A percentile compares a stretch with the other conserved stretches of the same genome.
These are phyloP conservation scores for Staurois parvus DNA, from an alignment of 2,797 vertebrate species.

Conservation along the genomic window DNA sequence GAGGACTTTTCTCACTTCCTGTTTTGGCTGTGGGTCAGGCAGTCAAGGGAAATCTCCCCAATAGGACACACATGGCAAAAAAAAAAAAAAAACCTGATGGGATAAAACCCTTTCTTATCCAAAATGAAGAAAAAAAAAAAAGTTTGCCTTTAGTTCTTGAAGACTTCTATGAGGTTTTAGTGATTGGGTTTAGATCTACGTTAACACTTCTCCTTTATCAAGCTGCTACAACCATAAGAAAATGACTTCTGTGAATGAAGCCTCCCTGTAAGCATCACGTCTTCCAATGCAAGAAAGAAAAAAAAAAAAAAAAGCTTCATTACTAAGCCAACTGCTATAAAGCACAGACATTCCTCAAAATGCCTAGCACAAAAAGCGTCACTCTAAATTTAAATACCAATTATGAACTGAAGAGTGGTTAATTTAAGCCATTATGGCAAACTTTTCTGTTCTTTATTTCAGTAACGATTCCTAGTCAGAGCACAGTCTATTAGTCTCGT, in stretches of 20 bases:
- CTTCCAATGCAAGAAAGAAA: not conserved
- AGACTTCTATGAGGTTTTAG: too few species aligned
- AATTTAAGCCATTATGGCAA: slow-evolving; percentile 46
- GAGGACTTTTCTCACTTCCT: too few species aligned
- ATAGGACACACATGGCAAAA: too few species aligned
- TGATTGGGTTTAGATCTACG: too few species aligned
- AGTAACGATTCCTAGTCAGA: slow-evolving; percentile 17
- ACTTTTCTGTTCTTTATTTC: slow-evolving; percentile 10
- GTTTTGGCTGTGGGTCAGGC: too few species aligned
- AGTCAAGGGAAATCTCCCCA: too few species aligned
- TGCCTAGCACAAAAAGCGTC: not conserved
- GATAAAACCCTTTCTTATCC: too few species aligned
- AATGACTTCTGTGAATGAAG: not conserved
- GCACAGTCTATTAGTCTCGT: slow-evolving; percentile 42
- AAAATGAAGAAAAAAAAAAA: too few species aligned
- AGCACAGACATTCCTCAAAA: slow-evolving; percentile 3
- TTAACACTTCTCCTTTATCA: too few species aligned
- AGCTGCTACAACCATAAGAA: not conserved
- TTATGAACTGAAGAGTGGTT: slow-evolving; percentile 34
- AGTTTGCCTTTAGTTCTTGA: too few species aligned
- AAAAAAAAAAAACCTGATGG: too few species aligned
- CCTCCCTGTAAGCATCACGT: not conserved
- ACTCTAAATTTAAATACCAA: slow-evolving; percentile 46
- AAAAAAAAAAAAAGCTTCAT: not conserved
- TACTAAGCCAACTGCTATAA: not conserved